phyloP scores from a whole-genome alignment of 2,888 invertebrate genomes.

The Hyposoter didymator region DNA sequence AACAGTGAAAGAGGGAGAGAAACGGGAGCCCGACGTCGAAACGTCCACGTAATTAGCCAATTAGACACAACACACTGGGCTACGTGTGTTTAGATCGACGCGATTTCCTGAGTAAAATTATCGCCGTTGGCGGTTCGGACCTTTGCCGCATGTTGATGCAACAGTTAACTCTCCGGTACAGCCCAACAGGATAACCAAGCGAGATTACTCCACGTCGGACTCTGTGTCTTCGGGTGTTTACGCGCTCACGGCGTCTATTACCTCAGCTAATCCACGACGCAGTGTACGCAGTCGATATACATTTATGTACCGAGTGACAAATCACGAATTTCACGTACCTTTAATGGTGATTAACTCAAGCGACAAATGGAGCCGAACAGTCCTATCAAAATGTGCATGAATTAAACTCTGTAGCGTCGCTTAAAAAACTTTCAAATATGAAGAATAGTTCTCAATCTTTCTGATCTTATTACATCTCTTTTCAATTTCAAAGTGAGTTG shows the following conservation, averaged over 20 bases:
- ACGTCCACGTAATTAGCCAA: conserved; percentile 65
- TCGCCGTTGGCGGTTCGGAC: conserved; percentile 66
- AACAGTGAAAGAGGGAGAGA: conserved; percentile 24
- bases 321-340: conserved; percentile 19
- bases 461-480: neutral
- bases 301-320: conserved; percentile 26
- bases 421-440: neutral
- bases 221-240: conserved; percentile 48
- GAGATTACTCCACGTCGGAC: conserved; percentile 45
- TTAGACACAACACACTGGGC: conserved; percentile 70
- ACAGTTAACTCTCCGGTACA: conserved; percentile 53
- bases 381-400: conserved; percentile 5
- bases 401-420: neutral
- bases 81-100: conserved; percentile 71
- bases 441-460: conserved; percentile 19
- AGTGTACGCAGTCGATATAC: conserved; percentile 11
- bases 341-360: conserved; percentile 16
- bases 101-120: conserved; percentile 69
- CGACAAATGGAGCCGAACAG: neutral
- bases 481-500: neutral
- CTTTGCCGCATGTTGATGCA: conserved; percentile 49
- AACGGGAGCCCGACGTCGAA: conserved; percentile 39
- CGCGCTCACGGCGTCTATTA: conserved; percentile 54
- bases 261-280: conserved; percentile 53
- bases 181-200: conserved; percentile 50